Base-by-base conservation (phyloP, 2,797 vertebrate genomes). In the Nannoperca australis region DNA sequence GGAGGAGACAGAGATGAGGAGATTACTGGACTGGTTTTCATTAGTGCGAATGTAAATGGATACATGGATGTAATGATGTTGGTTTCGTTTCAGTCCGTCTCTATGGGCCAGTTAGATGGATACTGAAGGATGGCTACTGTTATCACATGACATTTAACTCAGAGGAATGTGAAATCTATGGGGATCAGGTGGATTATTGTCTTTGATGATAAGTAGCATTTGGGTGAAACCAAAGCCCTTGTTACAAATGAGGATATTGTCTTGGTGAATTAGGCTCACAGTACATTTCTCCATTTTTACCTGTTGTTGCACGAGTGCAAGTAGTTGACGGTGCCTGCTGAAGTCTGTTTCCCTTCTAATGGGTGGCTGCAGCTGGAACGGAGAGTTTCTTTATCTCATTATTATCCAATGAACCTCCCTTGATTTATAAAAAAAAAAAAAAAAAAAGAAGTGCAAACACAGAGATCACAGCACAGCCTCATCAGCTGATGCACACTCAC, bases 91-190 rank as follows among this genome's bases (percentile, higher is more conserved):
- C 11, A 17, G 45, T 60, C 2, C 54, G 45, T 77, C 68, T 85
- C 60, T 27, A 50, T 40, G 24, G 62, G 17, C 78, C 50, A 55
- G 73, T 67, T 58, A 11, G 44, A 76, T 77, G 66, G 73, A 81
- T 66, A 30, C 58, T 70, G 68, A 89, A 68, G 54, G 82, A 84
- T 79, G 79, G 69, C 71, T 75, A 34, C 78, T 76, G 67, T 83
- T 80, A 74, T 93, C 90, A 90, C 92, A 91, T 93, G 90, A 91
- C 17, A 13, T 76, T 76, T 66, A 88, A 80, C 77, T 86, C 77
- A 5, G n/a, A 79, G 89, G 91, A 93, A 92, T 93, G 89, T 91
- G 70, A 88, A 90, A 88, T 89, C 87, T 94, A 78, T 83, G 85
- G 79, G 82, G 83, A 88, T 92, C 76, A 90, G 82, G 73, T 91